Evolutionary conservation across 2,888 invertebrate genomes (phyloP).

Genomic region (Volucella zonaria): DNA sequence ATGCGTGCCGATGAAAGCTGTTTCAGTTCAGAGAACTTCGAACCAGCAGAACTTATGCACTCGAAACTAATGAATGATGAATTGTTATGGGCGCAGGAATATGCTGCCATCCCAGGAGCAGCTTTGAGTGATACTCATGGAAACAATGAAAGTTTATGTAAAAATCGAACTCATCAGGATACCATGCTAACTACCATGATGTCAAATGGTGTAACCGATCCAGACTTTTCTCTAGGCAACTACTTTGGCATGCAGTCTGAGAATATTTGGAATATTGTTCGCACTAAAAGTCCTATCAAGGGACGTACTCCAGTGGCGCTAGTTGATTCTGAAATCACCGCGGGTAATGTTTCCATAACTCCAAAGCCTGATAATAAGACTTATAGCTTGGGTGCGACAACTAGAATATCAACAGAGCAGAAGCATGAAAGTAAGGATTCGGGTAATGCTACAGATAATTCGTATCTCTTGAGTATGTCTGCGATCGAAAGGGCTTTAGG

Average conservation of each 20-base stretch:
- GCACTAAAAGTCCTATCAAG: slow-evolving; percentile 75
- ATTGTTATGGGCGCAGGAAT: slow-evolving; percentile 81
- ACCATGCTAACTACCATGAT: slow-evolving; percentile 77
- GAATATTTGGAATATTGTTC: slow-evolving; percentile 78
- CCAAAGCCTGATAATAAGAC: slow-evolving; percentile 79
- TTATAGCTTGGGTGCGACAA: slow-evolving; percentile 73
- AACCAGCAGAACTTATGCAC: slow-evolving; percentile 80
- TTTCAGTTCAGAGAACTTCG: slow-evolving; percentile 76
- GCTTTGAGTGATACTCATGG: slow-evolving; percentile 76
- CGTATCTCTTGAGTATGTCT: slow-evolving; percentile 79
- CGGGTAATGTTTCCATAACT: slow-evolving; percentile 72
- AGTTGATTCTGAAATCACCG: slow-evolving; percentile 68
- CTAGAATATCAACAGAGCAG: slow-evolving; percentile 27
- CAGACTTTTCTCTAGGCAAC: slow-evolving; percentile 80
- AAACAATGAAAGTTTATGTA: slow-evolving; percentile 20
- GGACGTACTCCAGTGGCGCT: slow-evolving; percentile 75
- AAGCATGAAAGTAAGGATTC: slow-evolving; percentile 77
- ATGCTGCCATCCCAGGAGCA: slow-evolving; percentile 79
- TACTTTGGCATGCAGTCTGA: slow-evolving; percentile 81
- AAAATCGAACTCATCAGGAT: slow-evolving; percentile 16
- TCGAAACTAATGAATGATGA: slow-evolving; percentile 80
- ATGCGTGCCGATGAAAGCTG: slow-evolving; percentile 62
- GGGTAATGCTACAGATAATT: slow-evolving; percentile 76
- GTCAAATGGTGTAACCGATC: slow-evolving; percentile 75
- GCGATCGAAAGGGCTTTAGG: slow-evolving; percentile 80